A percentile compares a stretch with the other conserved stretches of the same genome.
Conservation (phyloP, 2,888 invertebrate genomes). For the Meandrusa payeni region DNA sequence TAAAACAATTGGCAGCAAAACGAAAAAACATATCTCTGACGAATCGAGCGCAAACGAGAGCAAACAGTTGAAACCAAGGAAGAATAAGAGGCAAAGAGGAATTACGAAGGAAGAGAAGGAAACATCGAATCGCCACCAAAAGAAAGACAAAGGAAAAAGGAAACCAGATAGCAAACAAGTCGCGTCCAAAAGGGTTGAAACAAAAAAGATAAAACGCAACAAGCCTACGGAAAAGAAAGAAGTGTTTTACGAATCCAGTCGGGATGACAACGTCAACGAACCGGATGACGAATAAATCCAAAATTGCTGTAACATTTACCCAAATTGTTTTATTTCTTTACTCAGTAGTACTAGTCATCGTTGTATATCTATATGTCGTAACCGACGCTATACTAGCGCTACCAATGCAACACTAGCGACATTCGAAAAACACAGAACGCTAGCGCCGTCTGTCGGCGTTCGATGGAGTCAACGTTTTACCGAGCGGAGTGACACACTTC, state of each 20-base stretch:
- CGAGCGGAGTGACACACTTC: too few species aligned
- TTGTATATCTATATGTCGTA: too few species aligned
- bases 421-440: too few species aligned
- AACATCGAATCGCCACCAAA: background rate
- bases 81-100: constrained; percentile 2
- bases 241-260: constrained; percentile 61
- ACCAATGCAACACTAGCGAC: too few species aligned
- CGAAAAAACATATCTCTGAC: constrained; percentile 5
- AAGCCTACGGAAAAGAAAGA: constrained; percentile 27
- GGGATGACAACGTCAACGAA: constrained; percentile 65
- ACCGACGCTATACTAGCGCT: too few species aligned
- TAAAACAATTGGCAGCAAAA: background rate
- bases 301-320: background rate
- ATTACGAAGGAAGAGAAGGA: constrained; percentile 10
- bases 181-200: constrained; percentile 17
- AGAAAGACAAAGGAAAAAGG: constrained; percentile 17
- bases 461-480: too few species aligned
- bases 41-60: constrained; percentile 15
- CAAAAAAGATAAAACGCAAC: constrained; percentile 25
- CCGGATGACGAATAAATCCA: constrained; percentile 45
- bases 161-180: constrained; percentile 2
- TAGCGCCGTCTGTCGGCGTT: too few species aligned
- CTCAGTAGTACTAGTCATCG: background rate
- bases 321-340: background rate
- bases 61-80: constrained; percentile 14